Evolutionary conservation across 2,797 vertebrate species (phyloP).

Genomic region (Karalla daura): DNA sequence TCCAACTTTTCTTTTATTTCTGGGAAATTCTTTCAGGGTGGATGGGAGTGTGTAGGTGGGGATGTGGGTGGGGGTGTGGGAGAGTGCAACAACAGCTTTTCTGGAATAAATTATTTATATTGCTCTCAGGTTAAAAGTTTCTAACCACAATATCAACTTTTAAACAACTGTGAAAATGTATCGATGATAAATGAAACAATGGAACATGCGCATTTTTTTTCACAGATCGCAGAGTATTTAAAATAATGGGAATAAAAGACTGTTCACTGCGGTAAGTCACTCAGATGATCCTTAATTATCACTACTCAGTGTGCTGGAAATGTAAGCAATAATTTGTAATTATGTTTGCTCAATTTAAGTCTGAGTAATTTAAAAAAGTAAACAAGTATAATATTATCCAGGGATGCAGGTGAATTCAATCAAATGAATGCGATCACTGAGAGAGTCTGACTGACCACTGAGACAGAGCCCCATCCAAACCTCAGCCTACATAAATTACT

Average conservation of each 20-base stretch:
- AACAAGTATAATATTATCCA: neutral
- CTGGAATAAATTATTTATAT: conserved; percentile 11
- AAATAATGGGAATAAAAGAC: neutral
- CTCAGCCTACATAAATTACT: neutral
- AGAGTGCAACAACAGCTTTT: conserved; percentile 12
- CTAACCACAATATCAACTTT: conserved; percentile 6
- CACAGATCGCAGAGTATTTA: neutral
- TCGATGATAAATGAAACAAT: neutral
- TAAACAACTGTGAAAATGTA: neutral
- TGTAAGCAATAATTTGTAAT: neutral
- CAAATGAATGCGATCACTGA: neutral
- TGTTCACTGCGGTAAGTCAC: neutral
- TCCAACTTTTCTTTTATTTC: conserved; percentile 9
- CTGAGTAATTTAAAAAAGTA: neutral
- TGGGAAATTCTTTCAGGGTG: conserved; percentile 6
- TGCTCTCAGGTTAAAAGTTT: conserved; percentile 7
- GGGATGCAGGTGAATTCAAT: neutral
- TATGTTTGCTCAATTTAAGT: neutral
- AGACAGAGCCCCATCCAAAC: neutral
- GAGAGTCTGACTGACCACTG: neutral
- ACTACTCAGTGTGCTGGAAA: neutral
- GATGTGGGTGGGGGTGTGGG: conserved; percentile 16
- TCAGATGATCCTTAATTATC: neutral
- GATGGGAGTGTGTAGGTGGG: neutral
- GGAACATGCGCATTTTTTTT: neutral